Evolutionary conservation across 2,888 invertebrate species (phyloP).

Genomic region (Plebejus anna): DNA sequence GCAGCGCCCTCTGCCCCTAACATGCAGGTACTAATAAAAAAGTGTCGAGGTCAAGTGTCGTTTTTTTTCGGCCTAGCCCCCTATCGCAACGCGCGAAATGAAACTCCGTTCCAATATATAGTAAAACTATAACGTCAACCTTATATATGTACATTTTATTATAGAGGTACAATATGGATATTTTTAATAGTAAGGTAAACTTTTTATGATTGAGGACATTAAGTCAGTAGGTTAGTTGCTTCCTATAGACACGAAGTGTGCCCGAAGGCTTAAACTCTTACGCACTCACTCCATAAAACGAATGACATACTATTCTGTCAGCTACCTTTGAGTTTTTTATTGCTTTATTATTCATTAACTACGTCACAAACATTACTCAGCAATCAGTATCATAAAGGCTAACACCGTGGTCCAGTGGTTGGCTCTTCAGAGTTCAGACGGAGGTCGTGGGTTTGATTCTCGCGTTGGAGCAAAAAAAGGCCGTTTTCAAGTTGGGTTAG

Average conservation of each 20-base stretch:
- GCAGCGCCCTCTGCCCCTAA: too few relatives aligned
- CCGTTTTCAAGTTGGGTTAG: too few relatives aligned
- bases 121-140: too few relatives aligned
- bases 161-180: too few relatives aligned
- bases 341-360: not conserved
- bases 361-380: not conserved
- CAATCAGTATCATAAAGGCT: not conserved
- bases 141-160: too few relatives aligned
- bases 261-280: not conserved
- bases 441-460: not conserved
- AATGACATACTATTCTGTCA: not conserved
- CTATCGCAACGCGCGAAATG: too few relatives aligned
- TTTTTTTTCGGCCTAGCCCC: too few relatives aligned
- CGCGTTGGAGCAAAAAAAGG: not conserved
- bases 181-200: too few relatives aligned
- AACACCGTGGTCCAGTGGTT: not conserved
- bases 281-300: not conserved
- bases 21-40: too few relatives aligned
- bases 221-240: not conserved
- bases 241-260: not conserved
- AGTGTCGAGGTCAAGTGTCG: too few relatives aligned
- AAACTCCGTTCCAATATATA: too few relatives aligned
- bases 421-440: not conserved
- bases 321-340: not conserved
- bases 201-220: not conserved